A percentile compares a stretch with the other conserved stretches of the same genome.
These are phyloP conservation scores for Daboia siamensis DNA, from an alignment of 2,113 vertebrate genomes.

Conservation along the genomic window DNA sequence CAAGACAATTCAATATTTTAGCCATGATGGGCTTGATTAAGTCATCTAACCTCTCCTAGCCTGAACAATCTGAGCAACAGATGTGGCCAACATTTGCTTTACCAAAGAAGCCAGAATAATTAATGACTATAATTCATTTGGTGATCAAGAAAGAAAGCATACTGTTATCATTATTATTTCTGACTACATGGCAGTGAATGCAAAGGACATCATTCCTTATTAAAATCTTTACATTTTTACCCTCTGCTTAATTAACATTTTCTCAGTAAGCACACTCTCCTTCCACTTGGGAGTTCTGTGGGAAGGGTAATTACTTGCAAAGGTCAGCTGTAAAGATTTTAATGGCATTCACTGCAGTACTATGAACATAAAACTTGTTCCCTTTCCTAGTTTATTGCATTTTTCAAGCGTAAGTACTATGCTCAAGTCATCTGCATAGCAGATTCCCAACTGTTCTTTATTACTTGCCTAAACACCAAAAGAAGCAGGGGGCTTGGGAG, in stretches of 20 bases:
- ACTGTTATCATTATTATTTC: conserved; percentile 49
- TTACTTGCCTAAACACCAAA: conserved; percentile 26
- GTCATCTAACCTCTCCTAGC: neutral
- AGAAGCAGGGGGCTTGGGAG: conserved; percentile 3
- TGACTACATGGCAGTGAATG: conserved; percentile 43
- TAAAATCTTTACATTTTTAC: conserved; percentile 40
- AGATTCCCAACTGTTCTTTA: conserved; percentile 40
- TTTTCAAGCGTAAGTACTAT: conserved; percentile 34
- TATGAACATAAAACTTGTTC: conserved; percentile 50
- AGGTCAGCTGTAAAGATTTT: conserved; percentile 61
- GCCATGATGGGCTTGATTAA: conserved; percentile 16
- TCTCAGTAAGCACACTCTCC: conserved; percentile 43
- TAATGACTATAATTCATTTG: conserved; percentile 46
- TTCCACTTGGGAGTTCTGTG: conserved; percentile 52
- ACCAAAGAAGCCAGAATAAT: conserved; percentile 55
- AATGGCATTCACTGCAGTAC: conserved; percentile 51
- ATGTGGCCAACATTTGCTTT: conserved; percentile 23
- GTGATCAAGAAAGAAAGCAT: conserved; percentile 44
- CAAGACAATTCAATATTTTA: conserved; percentile 3
- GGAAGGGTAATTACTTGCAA: conserved; percentile 62
- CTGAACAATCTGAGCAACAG: neutral
- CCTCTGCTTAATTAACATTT: conserved; percentile 61
- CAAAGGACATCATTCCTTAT: conserved; percentile 42
- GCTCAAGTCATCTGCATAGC: conserved; percentile 30
- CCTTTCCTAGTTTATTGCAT: conserved; percentile 47